A percentile compares a stretch with the other conserved stretches of the same genome.
Conservation (phyloP, 2,797 vertebrate species). For the Epinephelus coioides region DNA sequence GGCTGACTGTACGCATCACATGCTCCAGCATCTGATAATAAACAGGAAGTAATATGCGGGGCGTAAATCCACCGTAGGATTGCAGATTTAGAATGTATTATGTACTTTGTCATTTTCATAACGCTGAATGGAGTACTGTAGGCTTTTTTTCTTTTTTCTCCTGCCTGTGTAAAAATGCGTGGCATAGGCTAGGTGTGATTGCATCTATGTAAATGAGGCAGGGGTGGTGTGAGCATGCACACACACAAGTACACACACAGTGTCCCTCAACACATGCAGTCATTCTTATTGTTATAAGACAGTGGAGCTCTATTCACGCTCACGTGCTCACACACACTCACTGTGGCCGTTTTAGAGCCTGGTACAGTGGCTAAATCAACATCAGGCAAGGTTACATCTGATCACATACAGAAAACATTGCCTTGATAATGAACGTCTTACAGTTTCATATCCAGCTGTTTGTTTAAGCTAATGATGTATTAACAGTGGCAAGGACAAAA, state of each 20-base stretch:
- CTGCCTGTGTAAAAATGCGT: constrained; percentile 52
- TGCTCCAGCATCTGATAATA: constrained; percentile 73
- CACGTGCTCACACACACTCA: constrained; percentile 55
- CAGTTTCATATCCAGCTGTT: constrained; percentile 35
- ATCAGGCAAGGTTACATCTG: constrained; percentile 60
- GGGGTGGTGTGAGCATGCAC: constrained; percentile 57
- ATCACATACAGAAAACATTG: constrained; percentile 28
- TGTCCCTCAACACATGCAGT: constrained; percentile 68
- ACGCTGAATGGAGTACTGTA: constrained; percentile 57
- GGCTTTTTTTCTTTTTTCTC: constrained; percentile 1
- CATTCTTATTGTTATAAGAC: constrained; percentile 78
- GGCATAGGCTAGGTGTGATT: constrained; percentile 76
- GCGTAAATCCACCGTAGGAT: constrained; percentile 64
- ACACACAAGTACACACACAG: constrained; percentile 55
- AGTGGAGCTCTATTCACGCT: constrained; percentile 77
- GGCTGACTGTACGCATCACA: constrained; percentile 73
- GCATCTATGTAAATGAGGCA: constrained; percentile 80
- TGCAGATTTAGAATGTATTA: constrained; percentile 69
- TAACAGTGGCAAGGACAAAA: constrained; percentile 24
- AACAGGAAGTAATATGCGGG: constrained; percentile 77
- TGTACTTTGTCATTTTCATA: constrained; percentile 67
- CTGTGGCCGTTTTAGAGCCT: constrained; percentile 69
- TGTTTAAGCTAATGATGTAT: constrained; percentile 51
- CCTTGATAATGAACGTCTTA: constrained; percentile 29
- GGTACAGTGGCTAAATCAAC: constrained; percentile 64